Evolutionary conservation across 1,140 invertebrate species (phyloP), one percentile per base, ranked within the genome.

Genomic region (Drosophila nigrodunni): DNA sequence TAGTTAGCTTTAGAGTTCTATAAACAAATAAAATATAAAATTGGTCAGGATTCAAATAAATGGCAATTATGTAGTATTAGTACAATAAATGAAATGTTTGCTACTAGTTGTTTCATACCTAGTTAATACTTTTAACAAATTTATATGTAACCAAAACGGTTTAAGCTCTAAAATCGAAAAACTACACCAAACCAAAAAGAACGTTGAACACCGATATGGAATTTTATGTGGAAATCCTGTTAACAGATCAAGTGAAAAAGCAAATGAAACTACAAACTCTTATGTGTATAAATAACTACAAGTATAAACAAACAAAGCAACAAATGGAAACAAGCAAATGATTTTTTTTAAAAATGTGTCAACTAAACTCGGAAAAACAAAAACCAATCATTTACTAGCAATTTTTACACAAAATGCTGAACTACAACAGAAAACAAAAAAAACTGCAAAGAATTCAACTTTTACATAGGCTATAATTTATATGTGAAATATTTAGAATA

Each of bases 151-250:
- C 78, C 71, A 73, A 82, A 82, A 70, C 10, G 47, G 69, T 64
- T 86, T 85, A 67, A 64, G 70, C 69, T 69, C 44, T n/a, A 59
- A 47, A 66, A 77, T 44, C 54, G 44, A 49, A 18, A 18, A 52
- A 55, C 35, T 43, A 55, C 49, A 82, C 61, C 54, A 74, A 75
- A 67, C 39, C 46, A 41, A 62, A 88, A 5, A 30, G 3, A 30
- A 74, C 77, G 55, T 77, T 76, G 80, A 76, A 89, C 85, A 89
- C 85, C 85, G 85, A 89, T 81, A 59, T 76, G 74, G 75, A 89
- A 89, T 79, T 89, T 85, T 61, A 66, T 43, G 64, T 77, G 68
- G 75, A 70, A 81, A 75, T 54, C 49, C 37, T 61, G 49, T 70
- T 70, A 60, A 74, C 47, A 62, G 60, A 82, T 71, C 52, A 49